A percentile compares a stretch with the other conserved stretches of the same genome.
These are phyloP conservation scores for Mycalesis mineus DNA, from an alignment of 2,888 invertebrate species.

Conservation along the genomic window DNA sequence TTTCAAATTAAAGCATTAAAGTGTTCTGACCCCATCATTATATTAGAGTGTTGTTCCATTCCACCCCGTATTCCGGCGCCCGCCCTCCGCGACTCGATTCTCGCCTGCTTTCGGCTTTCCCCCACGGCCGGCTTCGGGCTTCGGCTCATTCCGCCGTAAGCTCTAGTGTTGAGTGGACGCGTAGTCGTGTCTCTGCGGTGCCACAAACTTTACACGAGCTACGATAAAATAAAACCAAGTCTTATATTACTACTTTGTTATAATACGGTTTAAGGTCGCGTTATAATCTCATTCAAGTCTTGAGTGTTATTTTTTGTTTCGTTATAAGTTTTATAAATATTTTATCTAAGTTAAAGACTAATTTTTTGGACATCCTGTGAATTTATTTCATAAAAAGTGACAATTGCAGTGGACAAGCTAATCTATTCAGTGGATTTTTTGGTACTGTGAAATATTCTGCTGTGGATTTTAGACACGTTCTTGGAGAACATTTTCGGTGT, in stretches of 20 bases:
- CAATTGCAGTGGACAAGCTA: conserved; percentile 54
- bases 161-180: conserved; percentile 45
- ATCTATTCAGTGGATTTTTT: conserved; percentile 43
- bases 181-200: conserved; percentile 28
- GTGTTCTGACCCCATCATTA: conserved; percentile 77
- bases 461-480: conserved; percentile 40
- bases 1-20: conserved; percentile 78
- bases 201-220: conserved; percentile 70
- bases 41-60: conserved; percentile 76
- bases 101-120: conserved; percentile 32
- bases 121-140: conserved; percentile 26
- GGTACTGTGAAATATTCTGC: conserved; percentile 56
- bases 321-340: background rate
- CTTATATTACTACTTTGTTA: conserved; percentile 13
- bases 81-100: conserved; percentile 43
- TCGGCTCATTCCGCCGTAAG: conserved; percentile 60
- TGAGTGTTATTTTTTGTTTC: conserved; percentile 12
- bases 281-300: conserved; percentile 2
- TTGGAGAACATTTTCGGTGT: conserved; percentile 22
- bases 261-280: conserved; percentile 4
- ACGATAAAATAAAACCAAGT: conserved; percentile 34
- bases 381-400: conserved; percentile 47
- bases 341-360: background rate
- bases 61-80: conserved; percentile 60
- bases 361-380: conserved; percentile 23